phyloP scores from a whole-genome alignment of 2,113 vertebrate species.

The Python bivittatus region DNA sequence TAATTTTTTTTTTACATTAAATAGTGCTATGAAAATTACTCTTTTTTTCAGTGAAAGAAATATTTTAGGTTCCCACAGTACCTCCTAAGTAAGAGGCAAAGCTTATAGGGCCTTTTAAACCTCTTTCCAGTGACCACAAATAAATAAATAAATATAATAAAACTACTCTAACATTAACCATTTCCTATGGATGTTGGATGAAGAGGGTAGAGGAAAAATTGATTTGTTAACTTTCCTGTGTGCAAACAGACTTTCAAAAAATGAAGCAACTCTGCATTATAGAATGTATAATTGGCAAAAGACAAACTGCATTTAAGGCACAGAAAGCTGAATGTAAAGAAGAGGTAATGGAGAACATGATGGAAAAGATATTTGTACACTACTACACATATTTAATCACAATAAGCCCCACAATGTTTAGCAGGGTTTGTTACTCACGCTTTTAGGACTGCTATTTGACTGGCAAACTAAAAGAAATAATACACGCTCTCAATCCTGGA shows the following conservation, averaged over 20 bases:
- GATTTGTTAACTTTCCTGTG: neutral
- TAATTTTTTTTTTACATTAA: neutral
- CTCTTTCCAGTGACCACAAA: neutral
- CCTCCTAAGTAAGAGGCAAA: neutral
- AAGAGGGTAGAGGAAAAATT: neutral
- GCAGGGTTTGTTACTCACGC: neutral
- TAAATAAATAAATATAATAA: neutral
- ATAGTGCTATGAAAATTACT: neutral
- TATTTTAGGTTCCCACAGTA: neutral
- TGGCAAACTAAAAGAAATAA: neutral
- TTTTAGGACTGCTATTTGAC: neutral
- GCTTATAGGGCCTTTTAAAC: neutral
- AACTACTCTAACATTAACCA: neutral
- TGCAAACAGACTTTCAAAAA: neutral
- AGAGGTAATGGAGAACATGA: neutral
- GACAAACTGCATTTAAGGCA: neutral
- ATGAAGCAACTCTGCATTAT: neutral
- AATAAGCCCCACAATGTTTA: neutral
- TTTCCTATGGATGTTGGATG: neutral
- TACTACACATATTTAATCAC: neutral
- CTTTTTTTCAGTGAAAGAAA: neutral
- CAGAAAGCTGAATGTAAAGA: neutral
- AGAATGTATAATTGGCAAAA: neutral
- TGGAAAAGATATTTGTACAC: neutral
- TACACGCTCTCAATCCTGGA: neutral